Percentiles rank a stretch among this genome's conserved stretches.
Conservation (phyloP, 1,140 invertebrate species). For the Hirudo medicinalis region DNA sequence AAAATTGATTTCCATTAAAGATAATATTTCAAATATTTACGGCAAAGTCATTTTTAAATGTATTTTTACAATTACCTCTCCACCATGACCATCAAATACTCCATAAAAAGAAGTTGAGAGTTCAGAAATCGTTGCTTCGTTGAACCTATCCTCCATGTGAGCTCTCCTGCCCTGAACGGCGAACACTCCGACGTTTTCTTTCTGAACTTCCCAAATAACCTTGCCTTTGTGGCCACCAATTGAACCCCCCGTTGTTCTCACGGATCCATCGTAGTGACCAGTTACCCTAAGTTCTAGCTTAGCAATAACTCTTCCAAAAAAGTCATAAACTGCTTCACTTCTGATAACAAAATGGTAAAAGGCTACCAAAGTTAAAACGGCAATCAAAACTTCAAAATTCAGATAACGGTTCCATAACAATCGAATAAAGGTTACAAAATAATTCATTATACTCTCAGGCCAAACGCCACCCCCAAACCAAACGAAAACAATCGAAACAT, state of each 20-base stretch:
- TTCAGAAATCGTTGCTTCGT: constrained; percentile 52
- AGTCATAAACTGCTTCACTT: constrained; percentile 15
- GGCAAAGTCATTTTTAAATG: background rate
- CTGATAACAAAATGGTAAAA: constrained; percentile 11
- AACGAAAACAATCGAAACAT: constrained; percentile 1
- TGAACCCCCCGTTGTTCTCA: constrained; percentile 12
- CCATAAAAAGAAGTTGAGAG: constrained; percentile 70
- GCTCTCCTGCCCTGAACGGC: constrained; percentile 73
- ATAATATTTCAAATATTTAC: background rate
- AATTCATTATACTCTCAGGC: background rate
- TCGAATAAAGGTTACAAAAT: constrained; percentile 1
- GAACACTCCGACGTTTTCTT: constrained; percentile 62
- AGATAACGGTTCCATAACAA: constrained; percentile 13
- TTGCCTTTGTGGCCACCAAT: constrained; percentile 23
- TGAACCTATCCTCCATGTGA: constrained; percentile 84
- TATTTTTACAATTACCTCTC: constrained; percentile 51
- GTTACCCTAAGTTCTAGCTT: constrained; percentile 14
- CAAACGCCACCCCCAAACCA: no score
- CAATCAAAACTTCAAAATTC: constrained; percentile 8
- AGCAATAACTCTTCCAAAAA: constrained; percentile 15
- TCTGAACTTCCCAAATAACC: constrained; percentile 57
- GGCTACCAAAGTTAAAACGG: background rate
- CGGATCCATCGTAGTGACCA: constrained; percentile 14
- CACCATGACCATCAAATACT: constrained; percentile 86
- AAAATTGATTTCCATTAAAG: background rate